These are phyloP conservation scores for Cyanoramphus novaezelandiae DNA, from an alignment of 2,113 vertebrate species.

Conservation along the genomic window DNA sequence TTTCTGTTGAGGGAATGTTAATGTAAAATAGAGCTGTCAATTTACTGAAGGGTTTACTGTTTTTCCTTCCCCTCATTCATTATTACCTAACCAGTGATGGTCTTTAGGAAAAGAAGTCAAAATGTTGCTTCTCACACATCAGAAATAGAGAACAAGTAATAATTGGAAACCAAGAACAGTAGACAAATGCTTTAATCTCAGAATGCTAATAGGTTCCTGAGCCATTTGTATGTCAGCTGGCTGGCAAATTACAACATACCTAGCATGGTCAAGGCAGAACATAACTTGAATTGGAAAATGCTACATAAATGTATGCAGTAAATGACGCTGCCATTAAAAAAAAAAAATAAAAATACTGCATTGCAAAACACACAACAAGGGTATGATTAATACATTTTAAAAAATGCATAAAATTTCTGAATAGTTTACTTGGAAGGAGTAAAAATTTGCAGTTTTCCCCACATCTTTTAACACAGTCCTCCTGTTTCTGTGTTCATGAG, in stretches of 20 bases:
- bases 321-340: neutral
- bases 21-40: neutral
- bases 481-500: neutral
- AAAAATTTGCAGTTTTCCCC: neutral
- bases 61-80: neutral
- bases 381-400: neutral
- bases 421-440: neutral
- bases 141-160: neutral
- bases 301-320: neutral
- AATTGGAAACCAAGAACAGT: neutral
- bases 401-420: neutral
- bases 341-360: neutral
- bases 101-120: neutral
- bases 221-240: neutral
- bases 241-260: neutral
- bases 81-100: neutral
- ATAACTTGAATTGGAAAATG: neutral
- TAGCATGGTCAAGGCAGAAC: neutral
- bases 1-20: neutral
- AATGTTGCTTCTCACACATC: neutral
- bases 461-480: neutral
- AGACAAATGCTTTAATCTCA: conserved; percentile 10
- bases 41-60: neutral
- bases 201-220: neutral
- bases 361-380: neutral